A percentile compares a stretch with the other conserved stretches of the same genome.
phyloP scores from a whole-genome alignment of 2,797 vertebrate genomes.

The Syngnathus rostellatus region DNA sequence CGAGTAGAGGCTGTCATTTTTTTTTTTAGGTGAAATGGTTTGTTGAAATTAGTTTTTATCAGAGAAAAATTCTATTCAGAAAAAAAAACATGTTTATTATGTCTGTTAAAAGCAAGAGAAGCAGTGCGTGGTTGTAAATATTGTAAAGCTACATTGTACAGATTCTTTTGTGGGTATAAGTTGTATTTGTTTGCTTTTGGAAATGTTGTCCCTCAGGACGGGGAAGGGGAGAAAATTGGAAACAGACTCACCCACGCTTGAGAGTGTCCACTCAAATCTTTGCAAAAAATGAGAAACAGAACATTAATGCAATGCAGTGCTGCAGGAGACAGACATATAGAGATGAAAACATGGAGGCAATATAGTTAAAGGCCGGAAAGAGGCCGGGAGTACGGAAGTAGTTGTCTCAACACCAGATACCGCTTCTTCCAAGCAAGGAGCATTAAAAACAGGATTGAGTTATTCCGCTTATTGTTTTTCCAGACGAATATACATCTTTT shows the following conservation, averaged over 20 bases:
- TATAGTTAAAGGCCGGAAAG: constrained; percentile 7
- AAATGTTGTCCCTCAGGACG: constrained; percentile 34
- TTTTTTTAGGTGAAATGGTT: not conserved
- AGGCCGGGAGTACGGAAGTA: constrained; percentile 7
- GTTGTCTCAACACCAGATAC: constrained; percentile 18
- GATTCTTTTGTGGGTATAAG: not conserved
- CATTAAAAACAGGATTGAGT: constrained; percentile 5
- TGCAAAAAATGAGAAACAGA: constrained; percentile 28
- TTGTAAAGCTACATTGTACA: too few relatives aligned
- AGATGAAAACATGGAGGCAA: constrained; percentile 1
- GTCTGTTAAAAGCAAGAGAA: not conserved
- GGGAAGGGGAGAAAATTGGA: constrained; percentile 55
- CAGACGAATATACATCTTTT: constrained; percentile 11
- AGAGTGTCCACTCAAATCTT: constrained; percentile 42
- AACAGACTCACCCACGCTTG: constrained; percentile 53
- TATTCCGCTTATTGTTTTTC: constrained; percentile 6
- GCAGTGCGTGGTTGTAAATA: not conserved
- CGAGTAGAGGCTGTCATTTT: not conserved
- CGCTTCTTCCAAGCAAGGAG: constrained; percentile 5
- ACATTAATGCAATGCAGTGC: constrained; percentile 10
- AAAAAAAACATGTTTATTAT: not conserved
- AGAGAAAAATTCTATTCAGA: too few relatives aligned
- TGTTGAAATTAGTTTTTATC: not conserved
- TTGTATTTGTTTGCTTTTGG: constrained; percentile 36
- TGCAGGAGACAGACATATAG: constrained; percentile 9